A percentile compares a stretch with the other conserved stretches of the same genome.
These are phyloP conservation scores for Manduca sexta DNA, from an alignment of 1,140 invertebrate species.

Conservation along the genomic window DNA sequence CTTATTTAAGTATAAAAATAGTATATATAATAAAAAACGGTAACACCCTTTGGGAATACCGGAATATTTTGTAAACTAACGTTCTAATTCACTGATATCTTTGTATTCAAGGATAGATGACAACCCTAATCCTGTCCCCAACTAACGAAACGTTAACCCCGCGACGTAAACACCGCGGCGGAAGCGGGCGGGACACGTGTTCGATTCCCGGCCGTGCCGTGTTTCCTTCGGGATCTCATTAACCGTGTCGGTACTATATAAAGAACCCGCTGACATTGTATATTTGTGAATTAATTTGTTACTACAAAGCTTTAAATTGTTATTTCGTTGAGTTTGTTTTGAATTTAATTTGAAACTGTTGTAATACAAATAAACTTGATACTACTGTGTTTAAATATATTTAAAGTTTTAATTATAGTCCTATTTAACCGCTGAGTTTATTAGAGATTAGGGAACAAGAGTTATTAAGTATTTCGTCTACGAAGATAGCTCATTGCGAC, in stretches of 20 bases:
- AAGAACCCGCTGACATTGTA: constrained; percentile 8
- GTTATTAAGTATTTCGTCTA: too few species aligned
- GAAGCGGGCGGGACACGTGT: constrained; percentile 31
- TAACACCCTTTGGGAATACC: too few species aligned
- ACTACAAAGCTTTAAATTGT: not conserved
- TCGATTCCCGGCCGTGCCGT: constrained; percentile 19
- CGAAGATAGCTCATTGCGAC: too few species aligned
- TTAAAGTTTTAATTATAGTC: not conserved
- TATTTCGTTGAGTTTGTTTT: not conserved
- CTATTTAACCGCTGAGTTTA: too few species aligned
- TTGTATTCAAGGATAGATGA: not conserved
- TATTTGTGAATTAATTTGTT: not conserved
- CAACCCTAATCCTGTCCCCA: too few species aligned
- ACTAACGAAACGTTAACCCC: constrained; percentile 7
- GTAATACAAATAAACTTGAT: not conserved
- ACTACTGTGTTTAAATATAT: not conserved
- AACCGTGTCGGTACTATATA: constrained; percentile 21
- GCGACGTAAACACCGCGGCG: constrained; percentile 23
- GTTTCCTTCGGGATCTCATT: constrained; percentile 20
- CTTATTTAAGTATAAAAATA: too few species aligned
- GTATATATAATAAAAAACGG: too few species aligned
- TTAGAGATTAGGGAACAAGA: too few species aligned
- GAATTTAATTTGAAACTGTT: too few species aligned
- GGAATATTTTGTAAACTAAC: too few species aligned
- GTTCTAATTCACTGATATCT: not conserved